Base-by-base conservation (phyloP, 2,888 invertebrate genomes). In the Pilophorus perplexus region DNA sequence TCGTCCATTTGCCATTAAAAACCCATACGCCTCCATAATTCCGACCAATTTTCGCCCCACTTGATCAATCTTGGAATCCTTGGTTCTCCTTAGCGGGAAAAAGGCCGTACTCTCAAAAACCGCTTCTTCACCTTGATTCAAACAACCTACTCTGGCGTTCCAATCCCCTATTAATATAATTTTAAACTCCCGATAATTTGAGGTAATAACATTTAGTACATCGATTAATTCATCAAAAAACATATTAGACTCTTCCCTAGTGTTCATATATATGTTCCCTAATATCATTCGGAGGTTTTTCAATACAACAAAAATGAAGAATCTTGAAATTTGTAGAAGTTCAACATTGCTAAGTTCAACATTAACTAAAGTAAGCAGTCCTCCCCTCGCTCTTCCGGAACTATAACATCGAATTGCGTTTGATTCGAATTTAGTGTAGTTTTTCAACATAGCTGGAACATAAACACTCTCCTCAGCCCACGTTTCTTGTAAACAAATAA, bases 401-500 rank as follows among this genome's bases (percentile, higher is more conserved):
- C 42, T 42, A 42, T 42, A 14, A 14, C 5, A 42, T 5, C 42
- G 12, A 10, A 42, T 14, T 42, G 42, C 42, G 14, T 14, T 5
- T 6, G 42, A 42, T 16, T 42, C 42, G 16, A 42, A 42, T 16
- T 10, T 42, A 10, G 16, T 16, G 16, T 14, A 42, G 5, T 42
- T 42, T 14, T 42, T 16, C 12, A 42, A 42, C 6, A 14, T 14
- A 10, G 5, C 16, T 6, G 42, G 42, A 6, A 42, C 5, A 42
- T 6, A 10, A 10, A 42, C n/a, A 16, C 42, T 16, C 6, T 14
- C n/a, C 42, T 42, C 42, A 6, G 16, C 42, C 42, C 42, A 42
- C 14, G 42, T 42, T 42, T 42, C 42, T 42, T 42, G 42, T 6
- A 42, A 42, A 42, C 42, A 42, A 42, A 42, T n/a, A 14, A 5